These are phyloP conservation scores for Chesias legatella DNA, from an alignment of 2,888 invertebrate species.

Conservation along the genomic window DNA sequence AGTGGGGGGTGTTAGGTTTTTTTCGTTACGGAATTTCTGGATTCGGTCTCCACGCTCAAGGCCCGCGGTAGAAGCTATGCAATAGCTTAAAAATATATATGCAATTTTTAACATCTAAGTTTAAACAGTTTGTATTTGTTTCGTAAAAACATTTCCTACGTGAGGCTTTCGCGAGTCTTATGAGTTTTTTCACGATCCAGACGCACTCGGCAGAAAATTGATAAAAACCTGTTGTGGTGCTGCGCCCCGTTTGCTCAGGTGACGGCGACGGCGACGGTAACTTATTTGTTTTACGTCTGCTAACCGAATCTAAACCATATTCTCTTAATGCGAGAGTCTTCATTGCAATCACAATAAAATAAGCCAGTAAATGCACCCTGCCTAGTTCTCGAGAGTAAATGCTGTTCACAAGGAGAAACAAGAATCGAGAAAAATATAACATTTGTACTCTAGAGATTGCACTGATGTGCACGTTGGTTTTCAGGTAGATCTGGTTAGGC, in stretches of 20 bases:
- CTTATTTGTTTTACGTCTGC: constrained; percentile 50
- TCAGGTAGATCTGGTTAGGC: constrained; percentile 47
- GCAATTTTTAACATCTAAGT: too few relatives aligned
- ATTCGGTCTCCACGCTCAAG: too few relatives aligned
- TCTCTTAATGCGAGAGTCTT: constrained; percentile 29
- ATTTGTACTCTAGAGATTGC: constrained; percentile 38
- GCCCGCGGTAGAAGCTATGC: too few relatives aligned
- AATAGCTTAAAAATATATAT: too few relatives aligned
- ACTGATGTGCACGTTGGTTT: constrained; percentile 38
- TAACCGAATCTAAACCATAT: constrained; percentile 41
- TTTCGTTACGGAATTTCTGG: too few relatives aligned
- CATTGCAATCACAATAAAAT: constrained; percentile 38
- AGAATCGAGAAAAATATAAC: constrained; percentile 53
- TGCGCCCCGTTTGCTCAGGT: constrained; percentile 64
- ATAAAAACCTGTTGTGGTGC: constrained; percentile 74
- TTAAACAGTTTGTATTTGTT: too few relatives aligned
- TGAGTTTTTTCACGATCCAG: constrained; percentile 59
- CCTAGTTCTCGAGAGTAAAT: constrained; percentile 61
- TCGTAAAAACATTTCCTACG: too few relatives aligned
- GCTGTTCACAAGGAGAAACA: constrained; percentile 57
- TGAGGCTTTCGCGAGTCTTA: too few relatives aligned
- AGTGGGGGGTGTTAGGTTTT: too few relatives aligned
- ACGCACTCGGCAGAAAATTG: constrained; percentile 76
- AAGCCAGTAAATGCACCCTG: constrained; percentile 64
- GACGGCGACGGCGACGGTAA: constrained; percentile 63